Evolutionary conservation across 2,888 invertebrate species (phyloP), one percentile per base, ranked within the genome.

Genomic region (Nymphalis c-album): DNA sequence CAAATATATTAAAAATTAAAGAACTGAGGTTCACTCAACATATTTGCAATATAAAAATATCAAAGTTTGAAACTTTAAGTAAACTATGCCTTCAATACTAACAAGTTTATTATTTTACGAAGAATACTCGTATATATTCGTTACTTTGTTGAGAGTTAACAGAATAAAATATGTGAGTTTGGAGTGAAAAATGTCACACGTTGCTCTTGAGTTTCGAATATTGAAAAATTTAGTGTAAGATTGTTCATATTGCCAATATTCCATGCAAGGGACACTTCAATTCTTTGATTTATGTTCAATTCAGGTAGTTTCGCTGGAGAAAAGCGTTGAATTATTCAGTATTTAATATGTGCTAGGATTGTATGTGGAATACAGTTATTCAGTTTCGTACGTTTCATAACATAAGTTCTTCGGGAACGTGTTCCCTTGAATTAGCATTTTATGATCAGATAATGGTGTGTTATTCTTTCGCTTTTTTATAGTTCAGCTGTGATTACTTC

Each of bases 291-390:
- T 71, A 69, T 59, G 61, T 59, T 66, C 55, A 63, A 53, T 69
- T 53, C 57, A 63, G 63, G 51, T 63, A 63, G 50, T 69, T 63
- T 68, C 18, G 31, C 16, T 51, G 50, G 53, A 60, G 67, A 66
- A 57, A 18, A 55, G 57, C 58, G 63, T 61, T 69, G 71, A 71
- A 66, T 71, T 69, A 69, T 71, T 65, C 71, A 71, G 57, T 60
- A 57, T 66, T 71, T 69, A 71, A 66, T 71, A 66, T 69, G 66
- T 68, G 60, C 61, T 62, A 61, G 60, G 60, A 61, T 59, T 59
- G 58, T 53, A 63, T 60, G 45, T 57, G 62, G 48, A 65, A 66
- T 66, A 55, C 53, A 61, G 48, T 55, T 63, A 35, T 57, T 60
- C 53, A 63, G 65, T 22, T 66, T 61, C 60, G 55, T 66, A 66